These are phyloP conservation scores for Trichosurus vulpecula DNA, from an alignment of 2,797 vertebrate species.

Conservation along the genomic window DNA sequence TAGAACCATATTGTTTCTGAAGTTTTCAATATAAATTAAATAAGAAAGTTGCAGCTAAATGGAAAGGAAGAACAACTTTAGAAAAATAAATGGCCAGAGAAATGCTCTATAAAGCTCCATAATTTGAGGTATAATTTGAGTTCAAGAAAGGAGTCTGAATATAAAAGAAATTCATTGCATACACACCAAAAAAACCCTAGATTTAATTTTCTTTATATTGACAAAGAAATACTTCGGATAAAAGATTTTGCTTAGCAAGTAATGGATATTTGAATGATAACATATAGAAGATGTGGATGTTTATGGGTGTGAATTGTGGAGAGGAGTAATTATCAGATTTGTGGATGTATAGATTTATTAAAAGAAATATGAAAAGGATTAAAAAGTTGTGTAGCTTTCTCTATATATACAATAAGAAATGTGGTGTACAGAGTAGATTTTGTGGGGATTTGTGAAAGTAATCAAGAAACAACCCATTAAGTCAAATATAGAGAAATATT, in stretches of 20 bases:
- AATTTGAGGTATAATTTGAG: not conserved
- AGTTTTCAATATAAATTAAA: not conserved
- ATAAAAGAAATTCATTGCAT: not conserved
- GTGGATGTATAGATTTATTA: not conserved
- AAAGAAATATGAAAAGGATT: not conserved
- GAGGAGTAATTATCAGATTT: not conserved
- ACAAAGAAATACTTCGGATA: not conserved
- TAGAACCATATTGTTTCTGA: not conserved
- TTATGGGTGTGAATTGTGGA: not conserved
- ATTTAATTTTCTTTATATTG: not conserved
- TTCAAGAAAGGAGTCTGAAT: not conserved
- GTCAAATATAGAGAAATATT: not conserved
- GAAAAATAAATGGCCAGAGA: not conserved
- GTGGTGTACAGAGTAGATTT: not conserved
- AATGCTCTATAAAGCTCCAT: not conserved
- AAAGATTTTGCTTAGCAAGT: not conserved
- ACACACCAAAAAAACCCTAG: not conserved
- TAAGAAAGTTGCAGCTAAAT: not conserved
- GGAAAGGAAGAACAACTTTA: not conserved
- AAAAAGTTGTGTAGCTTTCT: not conserved
- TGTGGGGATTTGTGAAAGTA: not conserved
- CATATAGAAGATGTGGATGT: not conserved
- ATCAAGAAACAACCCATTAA: not conserved
- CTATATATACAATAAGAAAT: not conserved
- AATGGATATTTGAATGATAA: not conserved